Evolutionary conservation across 2,888 invertebrate species (phyloP), one percentile per base, ranked within the genome.

Genomic region (Apamea sordens): DNA sequence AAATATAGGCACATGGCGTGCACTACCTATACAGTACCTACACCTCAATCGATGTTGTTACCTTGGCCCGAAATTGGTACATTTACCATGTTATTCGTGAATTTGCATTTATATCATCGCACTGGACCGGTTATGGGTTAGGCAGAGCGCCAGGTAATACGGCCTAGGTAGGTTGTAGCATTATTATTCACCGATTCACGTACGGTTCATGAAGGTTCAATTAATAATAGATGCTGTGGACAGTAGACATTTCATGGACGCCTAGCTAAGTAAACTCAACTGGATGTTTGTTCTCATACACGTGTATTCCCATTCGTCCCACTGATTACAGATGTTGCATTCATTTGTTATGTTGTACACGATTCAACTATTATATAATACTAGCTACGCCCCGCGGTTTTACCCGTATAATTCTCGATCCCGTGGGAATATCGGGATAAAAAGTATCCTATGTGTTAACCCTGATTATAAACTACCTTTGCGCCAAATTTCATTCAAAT

Each of bases 11-110:
- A 75, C 86, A 81, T 94, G 74, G 92, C 94, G 94, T 95, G 94
- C 92, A 86, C 82, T 89, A n/a, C n/a, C n/a, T n/a, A 87, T 88
- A 90, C 36, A 47, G 47, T 59, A n/a, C 73, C n/a, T 65, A 73
- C 89, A 91, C 85, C 76, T 81, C 87, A 92, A 95, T 95, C 95
- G 94, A 95, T 95, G 91, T 80, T 77, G 89, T 89, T 88, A 90
- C 95, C 95, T 95, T 95, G 95, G 94, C 95, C 95, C 92, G 92
- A 90, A 91, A 92, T 87, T 85, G 83, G 78, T 89, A 87, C 86
- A 76, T 84, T 90, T 91, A 88, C 89, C 91, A 91, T 90, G 88
- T 90, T 90, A 91, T 90, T 88, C 82, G 82, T 90, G 82, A 87
- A 89, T 91, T 90, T 86, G 88, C 82, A 86, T 88, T 82, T 77